Evolutionary conservation across 1,140 invertebrate genomes (phyloP), one percentile per base, ranked within the genome.

Genomic region (Sinella curviseta): DNA sequence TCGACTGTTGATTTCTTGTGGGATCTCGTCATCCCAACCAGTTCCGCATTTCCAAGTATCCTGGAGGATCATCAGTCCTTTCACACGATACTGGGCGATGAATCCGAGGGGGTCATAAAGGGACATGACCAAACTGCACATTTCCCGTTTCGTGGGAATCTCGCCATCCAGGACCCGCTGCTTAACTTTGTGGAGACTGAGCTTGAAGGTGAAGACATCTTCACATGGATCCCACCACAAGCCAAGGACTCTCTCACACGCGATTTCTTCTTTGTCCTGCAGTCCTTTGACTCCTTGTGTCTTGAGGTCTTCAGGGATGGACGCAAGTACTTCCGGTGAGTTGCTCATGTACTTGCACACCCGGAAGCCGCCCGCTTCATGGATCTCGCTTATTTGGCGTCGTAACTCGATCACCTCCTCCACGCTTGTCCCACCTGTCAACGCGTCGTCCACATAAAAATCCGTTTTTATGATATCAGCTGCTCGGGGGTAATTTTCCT

Each of bases 11-110:
- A 76, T 1, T 1, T 20, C 8, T 0, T 36, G 4, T 20, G 81
- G 30, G 14, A 83, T 17, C 67, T 80, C 77, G 16, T 84, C 80
- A 73, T 84, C 83, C 79, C 80, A 83, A 0, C 70, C 80, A 0
- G 80, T 33, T n/a, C 77, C 78, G 0, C 1, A 14, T 30, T 31
- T 57, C 82, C 82, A 83, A 14, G 76, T 55, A 12, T 24, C 3
- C 28, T 81, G 78, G 14, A 81, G 24, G 8, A 81, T 16, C 0
- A 79, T 79, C 54, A 36, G 79, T 31, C 28, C 39, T 30, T 36
- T 48, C 4, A 81, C 55, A 8, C 16, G 39, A 0, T n/a, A 57
- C 1, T 67, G 77, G 34, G 73, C 24, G 14, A 81, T 24, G 28
- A 34, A 77, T 14, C 75, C 75, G 1, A 80, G 60, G 1, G 75